Evolutionary conservation across 1,140 invertebrate species (phyloP), one percentile per base, ranked within the genome.

Genomic region (Heterodera schachtii): DNA sequence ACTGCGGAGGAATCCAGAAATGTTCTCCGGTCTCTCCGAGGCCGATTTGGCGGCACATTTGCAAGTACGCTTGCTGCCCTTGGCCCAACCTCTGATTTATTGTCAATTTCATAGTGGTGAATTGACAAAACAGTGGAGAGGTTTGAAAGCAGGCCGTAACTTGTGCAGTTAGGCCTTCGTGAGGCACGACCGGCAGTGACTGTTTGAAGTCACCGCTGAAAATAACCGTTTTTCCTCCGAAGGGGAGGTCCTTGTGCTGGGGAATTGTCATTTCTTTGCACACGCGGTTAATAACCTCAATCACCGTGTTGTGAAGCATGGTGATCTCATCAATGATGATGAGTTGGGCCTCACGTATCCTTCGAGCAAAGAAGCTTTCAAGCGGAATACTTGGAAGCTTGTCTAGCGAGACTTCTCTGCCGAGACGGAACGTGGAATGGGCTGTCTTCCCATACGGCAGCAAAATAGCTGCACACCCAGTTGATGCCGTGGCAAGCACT

Each of bases 321-420:
- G 75, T 80, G 16, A 81, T 81, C 49, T 81, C 80, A 71, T 81
- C 80, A 31, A 81, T 82, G 19, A 81, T 66, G 21, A 81, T 49
- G 43, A 81, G 44, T 41, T 74, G 13, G 8, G 79, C 67, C 47
- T 66, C 78, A 19, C 79, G 64, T 1, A 81, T 79, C 16, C 78
- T 16, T 9, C 47, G 44, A 0, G 66, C 80, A 67, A 81, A 49
- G 57, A 46, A 80, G 31, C 75, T 71, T 13, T 81, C 57, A 21
- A 44, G 80, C 44, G 47, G 66, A 8, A 80, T 57, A 7, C 21
- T 16, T 31, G 79, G 79, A 9, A 78, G n/a, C 3, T 49, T 73
- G 6, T 44, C 41, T 11, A 43, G 21, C 7, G 73, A 73, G 0
- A 49, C 41, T 9, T 76, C 9, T 19, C 52, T 49, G 7, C 79